Conservation (phyloP, 2,113 vertebrate genomes). For the Phrynosoma blainvillii region DNA sequence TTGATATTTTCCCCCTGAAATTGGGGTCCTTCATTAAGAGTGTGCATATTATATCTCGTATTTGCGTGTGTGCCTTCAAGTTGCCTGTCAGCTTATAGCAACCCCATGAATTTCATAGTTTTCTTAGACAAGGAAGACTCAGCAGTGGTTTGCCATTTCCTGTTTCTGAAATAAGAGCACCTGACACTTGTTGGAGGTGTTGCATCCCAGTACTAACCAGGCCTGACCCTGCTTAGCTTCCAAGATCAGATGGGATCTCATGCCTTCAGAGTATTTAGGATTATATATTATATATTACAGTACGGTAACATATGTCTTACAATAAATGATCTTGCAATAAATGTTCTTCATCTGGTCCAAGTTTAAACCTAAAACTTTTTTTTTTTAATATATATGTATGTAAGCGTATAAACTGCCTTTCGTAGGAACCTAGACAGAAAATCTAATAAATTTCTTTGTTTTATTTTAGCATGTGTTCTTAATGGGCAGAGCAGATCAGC, state of each 20-base stretch:
- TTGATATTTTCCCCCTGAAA: not conserved
- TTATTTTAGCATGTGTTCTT: conserved; percentile 79
- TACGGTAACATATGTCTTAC: not conserved
- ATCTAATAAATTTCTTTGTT: conserved; percentile 65
- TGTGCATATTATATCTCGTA: not conserved
- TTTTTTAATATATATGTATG: not conserved
- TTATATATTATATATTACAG: too few species aligned
- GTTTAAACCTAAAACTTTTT: not conserved
- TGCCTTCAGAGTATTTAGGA: too few species aligned
- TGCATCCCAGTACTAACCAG: too few species aligned
- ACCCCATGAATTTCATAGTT: too few species aligned
- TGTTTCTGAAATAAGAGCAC: too few species aligned
- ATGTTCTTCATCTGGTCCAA: not conserved
- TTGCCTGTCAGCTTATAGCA: too few species aligned
- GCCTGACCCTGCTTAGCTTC: too few species aligned
- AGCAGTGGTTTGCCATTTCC: too few species aligned
- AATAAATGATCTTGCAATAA: not conserved
- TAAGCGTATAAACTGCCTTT: not conserved
- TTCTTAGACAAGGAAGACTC: too few species aligned
- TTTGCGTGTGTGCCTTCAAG: too few species aligned
- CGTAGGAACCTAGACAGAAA: conserved; percentile 46
- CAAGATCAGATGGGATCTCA: too few species aligned
- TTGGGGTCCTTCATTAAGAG: not conserved
- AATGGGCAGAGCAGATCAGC: conserved; percentile 80
- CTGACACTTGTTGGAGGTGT: too few species aligned